A percentile compares a stretch with the other conserved stretches of the same genome.
These are phyloP conservation scores for Cloeon dipterum DNA, from an alignment of 2,888 invertebrate genomes.

Conservation along the genomic window DNA sequence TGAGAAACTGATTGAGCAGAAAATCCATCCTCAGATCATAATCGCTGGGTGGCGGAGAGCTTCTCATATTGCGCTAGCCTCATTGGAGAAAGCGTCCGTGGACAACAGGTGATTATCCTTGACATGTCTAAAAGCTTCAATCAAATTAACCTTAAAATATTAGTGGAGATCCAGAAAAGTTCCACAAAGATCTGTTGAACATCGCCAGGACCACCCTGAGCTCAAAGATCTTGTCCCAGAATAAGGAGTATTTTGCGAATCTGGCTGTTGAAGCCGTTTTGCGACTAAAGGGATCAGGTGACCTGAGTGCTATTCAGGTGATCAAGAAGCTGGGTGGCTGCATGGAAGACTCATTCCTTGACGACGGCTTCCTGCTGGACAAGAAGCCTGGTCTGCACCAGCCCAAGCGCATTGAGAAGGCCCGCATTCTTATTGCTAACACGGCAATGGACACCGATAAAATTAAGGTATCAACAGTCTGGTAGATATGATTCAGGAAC, in stretches of 20 bases:
- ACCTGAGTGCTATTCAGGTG: constrained; percentile 87
- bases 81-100: constrained; percentile 51
- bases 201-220: constrained; percentile 94
- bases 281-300: constrained; percentile 84
- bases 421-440: constrained; percentile 91
- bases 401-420: constrained; percentile 86
- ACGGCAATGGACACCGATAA: constrained; percentile 99
- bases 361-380: constrained; percentile 83
- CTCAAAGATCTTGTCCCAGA: constrained; percentile 92
- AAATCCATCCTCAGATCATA: constrained; percentile 95
- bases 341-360: constrained; percentile 85
- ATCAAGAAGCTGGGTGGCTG: constrained; percentile 92
- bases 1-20: constrained; percentile 77
- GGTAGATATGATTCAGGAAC: too few species aligned
- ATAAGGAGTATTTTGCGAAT: constrained; percentile 90
- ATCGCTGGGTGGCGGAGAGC: constrained; percentile 89
- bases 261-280: constrained; percentile 90
- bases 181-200: constrained; percentile 76
- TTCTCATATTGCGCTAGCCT: constrained; percentile 57
- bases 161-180: constrained; percentile 47
- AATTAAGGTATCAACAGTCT: too few species aligned
- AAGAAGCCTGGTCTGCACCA: constrained; percentile 96
- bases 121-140: too few species aligned
- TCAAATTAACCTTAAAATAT: constrained; percentile 7
- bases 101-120: constrained; percentile 47